Evolutionary conservation across 2,113 vertebrate genomes (phyloP).

Genomic region (Cottus gobio): DNA sequence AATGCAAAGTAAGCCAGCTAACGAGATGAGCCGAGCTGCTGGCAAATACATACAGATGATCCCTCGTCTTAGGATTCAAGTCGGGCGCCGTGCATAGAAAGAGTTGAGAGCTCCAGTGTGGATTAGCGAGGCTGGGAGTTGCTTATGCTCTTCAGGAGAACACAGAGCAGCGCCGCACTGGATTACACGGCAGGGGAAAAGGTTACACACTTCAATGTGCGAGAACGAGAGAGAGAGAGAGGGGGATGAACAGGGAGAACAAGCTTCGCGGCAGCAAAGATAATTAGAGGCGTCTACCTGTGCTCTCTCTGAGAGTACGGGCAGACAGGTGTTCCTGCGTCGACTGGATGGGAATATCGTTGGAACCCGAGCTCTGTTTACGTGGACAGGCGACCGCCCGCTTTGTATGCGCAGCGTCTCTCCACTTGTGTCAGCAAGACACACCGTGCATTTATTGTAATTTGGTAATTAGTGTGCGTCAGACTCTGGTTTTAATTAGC

Average conservation of each 20-base stretch:
- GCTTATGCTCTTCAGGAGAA: conserved; percentile 72
- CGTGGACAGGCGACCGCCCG: not conserved
- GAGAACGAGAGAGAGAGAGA: conserved; percentile 52
- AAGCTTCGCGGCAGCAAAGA: conserved; percentile 42
- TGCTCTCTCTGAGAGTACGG: conserved; percentile 30
- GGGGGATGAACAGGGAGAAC: conserved; percentile 57
- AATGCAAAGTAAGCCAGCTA: conserved; percentile 66
- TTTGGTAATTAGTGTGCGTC: conserved; percentile 45
- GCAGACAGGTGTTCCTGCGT: conserved; percentile 27
- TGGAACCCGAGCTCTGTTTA: conserved; percentile 28
- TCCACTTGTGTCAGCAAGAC: conserved; percentile 15
- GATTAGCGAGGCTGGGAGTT: conserved; percentile 71
- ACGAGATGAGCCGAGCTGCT: conserved; percentile 66
- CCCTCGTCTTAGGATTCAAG: conserved; percentile 61
- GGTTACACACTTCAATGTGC: conserved; percentile 66
- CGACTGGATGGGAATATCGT: conserved; percentile 20
- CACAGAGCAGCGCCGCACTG: conserved; percentile 53
- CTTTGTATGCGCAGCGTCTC: conserved; percentile 1
- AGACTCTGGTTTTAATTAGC: conserved; percentile 58
- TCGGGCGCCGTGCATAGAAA: conserved; percentile 49
- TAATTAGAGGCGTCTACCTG: conserved; percentile 55
- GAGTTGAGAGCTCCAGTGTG: conserved; percentile 62
- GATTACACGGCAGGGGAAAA: conserved; percentile 73
- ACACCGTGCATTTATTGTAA: conserved; percentile 45
- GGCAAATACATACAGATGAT: conserved; percentile 68